phyloP scores from a whole-genome alignment of 2,888 invertebrate genomes.

The Drosophila histrio region DNA sequence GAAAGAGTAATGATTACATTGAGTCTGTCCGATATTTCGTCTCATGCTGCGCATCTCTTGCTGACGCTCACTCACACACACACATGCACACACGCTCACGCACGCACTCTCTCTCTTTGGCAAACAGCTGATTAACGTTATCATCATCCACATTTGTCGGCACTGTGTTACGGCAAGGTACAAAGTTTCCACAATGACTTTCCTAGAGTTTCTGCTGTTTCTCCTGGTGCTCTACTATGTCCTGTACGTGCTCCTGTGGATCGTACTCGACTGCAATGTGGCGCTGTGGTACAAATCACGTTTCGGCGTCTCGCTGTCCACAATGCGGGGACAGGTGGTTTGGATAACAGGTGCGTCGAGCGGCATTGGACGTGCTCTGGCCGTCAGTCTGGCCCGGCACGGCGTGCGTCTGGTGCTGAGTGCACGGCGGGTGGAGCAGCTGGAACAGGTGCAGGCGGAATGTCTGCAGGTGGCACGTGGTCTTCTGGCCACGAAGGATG shows the following conservation, averaged over 20 bases:
- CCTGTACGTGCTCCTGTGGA: slow-evolving; percentile 85
- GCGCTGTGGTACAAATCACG: slow-evolving; percentile 86
- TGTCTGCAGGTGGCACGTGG: slow-evolving; percentile 85
- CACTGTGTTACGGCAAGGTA: slow-evolving; percentile 17
- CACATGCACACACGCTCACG: neutral
- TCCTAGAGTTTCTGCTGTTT: slow-evolving; percentile 80
- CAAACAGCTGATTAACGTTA: slow-evolving; percentile 43
- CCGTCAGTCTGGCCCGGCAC: slow-evolving; percentile 87
- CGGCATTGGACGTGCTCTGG: slow-evolving; percentile 91
- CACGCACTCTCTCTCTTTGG: neutral
- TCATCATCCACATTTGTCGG: slow-evolving; percentile 23
- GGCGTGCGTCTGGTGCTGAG: slow-evolving; percentile 89
- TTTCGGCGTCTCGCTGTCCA: slow-evolving; percentile 86
- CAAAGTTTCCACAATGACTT: slow-evolving; percentile 68
- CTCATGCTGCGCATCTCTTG: neutral
- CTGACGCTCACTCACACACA: neutral
- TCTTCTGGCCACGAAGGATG: slow-evolving; percentile 86
- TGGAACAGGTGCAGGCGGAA: slow-evolving; percentile 87
- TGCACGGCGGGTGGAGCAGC: slow-evolving; percentile 87
- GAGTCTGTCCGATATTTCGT: neutral
- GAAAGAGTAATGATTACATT: neutral
- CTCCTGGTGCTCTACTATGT: slow-evolving; percentile 84
- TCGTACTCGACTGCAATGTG: slow-evolving; percentile 87
- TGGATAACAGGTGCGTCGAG: slow-evolving; percentile 94
- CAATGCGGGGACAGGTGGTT: slow-evolving; percentile 88